Percentiles rank a stretch among this genome's conserved stretches.
These are phyloP conservation scores for Tetrax tetrax DNA, from an alignment of 2,113 vertebrate genomes.

Conservation along the genomic window DNA sequence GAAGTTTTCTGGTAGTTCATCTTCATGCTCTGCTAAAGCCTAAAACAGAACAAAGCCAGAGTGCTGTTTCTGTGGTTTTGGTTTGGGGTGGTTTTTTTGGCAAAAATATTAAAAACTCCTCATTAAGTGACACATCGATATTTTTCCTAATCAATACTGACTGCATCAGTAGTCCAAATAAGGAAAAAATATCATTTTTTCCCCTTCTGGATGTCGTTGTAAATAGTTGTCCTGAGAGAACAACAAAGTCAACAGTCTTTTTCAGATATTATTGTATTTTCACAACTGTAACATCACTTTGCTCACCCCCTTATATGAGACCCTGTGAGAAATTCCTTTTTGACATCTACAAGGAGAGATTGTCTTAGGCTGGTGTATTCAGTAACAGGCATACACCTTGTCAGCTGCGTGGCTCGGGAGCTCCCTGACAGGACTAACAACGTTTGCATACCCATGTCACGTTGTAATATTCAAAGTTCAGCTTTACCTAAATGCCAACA, in stretches of 20 bases:
- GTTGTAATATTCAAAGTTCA: neutral
- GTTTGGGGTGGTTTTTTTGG: neutral
- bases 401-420: neutral
- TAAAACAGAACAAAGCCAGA: constrained; percentile 65
- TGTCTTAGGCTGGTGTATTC: neutral
- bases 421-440: neutral
- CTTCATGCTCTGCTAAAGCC: constrained; percentile 96
- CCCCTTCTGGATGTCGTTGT: neutral
- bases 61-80: neutral
- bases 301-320: neutral
- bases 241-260: neutral
- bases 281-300: neutral
- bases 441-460: neutral
- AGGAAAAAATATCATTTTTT: neutral
- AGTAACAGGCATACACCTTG: neutral
- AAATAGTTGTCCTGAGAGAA: neutral
- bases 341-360: neutral
- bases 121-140: neutral
- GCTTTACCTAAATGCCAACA: neutral
- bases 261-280: neutral
- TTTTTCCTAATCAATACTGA: neutral
- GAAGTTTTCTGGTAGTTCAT: constrained; percentile 98
- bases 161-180: neutral
- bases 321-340: neutral
- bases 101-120: neutral